Evolutionary conservation across 2,888 invertebrate species (phyloP).

Genomic region (Sinodicranocentrus sp.): DNA sequence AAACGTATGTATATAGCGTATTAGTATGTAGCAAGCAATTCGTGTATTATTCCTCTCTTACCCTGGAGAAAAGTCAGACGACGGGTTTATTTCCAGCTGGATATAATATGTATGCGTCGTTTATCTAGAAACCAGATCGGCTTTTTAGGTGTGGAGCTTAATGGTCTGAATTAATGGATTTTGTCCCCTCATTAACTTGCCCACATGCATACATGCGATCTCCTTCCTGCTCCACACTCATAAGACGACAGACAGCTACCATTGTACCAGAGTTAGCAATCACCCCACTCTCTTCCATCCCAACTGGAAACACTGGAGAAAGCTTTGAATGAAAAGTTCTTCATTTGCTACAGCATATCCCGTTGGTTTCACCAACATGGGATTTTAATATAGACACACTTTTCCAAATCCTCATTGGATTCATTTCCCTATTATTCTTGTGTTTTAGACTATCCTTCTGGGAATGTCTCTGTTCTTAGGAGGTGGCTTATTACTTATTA

Average conservation of each 20-base stretch:
- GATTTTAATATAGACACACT: constrained; percentile 4
- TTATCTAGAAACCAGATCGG: constrained; percentile 53
- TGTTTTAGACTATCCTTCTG: constrained; percentile 9
- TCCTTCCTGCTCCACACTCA: background rate
- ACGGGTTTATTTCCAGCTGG: background rate
- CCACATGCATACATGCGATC: constrained; percentile 54
- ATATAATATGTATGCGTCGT: constrained; percentile 24
- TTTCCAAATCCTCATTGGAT: constrained; percentile 46
- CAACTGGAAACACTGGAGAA: too few relatives aligned
- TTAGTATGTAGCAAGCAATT: constrained; percentile 23
- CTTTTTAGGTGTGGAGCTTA: constrained; percentile 64
- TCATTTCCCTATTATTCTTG: constrained; percentile 16
- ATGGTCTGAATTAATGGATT: constrained; percentile 66
- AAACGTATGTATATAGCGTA: background rate
- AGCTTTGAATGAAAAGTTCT: too few relatives aligned
- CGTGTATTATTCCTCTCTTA: constrained; percentile 19
- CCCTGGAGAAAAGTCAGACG: background rate
- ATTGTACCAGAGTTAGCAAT: too few relatives aligned
- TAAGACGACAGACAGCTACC: background rate
- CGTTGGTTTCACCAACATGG: too few relatives aligned
- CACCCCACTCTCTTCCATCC: too few relatives aligned
- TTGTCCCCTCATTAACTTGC: constrained; percentile 66
- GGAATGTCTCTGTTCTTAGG: background rate
- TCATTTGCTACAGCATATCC: background rate
- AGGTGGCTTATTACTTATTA: background rate